Base-by-base conservation (phyloP, 1,140 invertebrate genomes). In the Ips typographus region DNA sequence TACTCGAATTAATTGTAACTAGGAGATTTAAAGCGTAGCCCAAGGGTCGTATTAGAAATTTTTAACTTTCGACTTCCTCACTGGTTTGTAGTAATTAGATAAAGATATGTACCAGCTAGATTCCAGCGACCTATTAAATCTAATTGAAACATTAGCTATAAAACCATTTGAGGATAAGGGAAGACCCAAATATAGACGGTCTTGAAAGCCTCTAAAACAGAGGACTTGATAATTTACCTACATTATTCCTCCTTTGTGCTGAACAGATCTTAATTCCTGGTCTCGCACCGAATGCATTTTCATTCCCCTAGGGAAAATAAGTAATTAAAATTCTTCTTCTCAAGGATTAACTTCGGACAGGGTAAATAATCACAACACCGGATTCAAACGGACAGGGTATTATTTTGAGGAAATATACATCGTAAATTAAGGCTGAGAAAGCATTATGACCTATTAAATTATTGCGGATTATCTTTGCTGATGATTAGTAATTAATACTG, bases 251-350 rank as follows among this genome's bases (percentile, higher is more conserved):
- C 61, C 68, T 70, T 70, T 70, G 61, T 70, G 41, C 37, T 43
- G 60, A 47, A 22, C 60, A 43, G 42, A 38, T 40, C 51, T 65
- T 39, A 49, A 57, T 61, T 61, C 66, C 52, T 59, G 55, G 67
- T 63, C 67, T 47, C 49, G 22, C 53, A 59, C 49, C 70, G 51
- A 70, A 68, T 73, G 73, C 71, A 69, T 73, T 75, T 77, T 74
- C 74, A 59, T 38, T 63, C 71, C 76, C 74, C 59, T 51, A 66
- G 73, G 71, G 76, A 73, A 73, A 75, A 75, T 72, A 71, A 75
- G 74, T 77, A 77, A 77, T 77, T 77, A 77, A 77, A 77, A 77
- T 71, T 76, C 73, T 74, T 76, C 76, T 77, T 74, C 72, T 70
- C 71, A 75, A 77, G 74, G 76, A 77, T 77, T 76, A 77, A 75